Evolutionary conservation across 2,113 vertebrate species (phyloP), one percentile per base, ranked within the genome.

Genomic region (Lepidothrix coronata): DNA sequence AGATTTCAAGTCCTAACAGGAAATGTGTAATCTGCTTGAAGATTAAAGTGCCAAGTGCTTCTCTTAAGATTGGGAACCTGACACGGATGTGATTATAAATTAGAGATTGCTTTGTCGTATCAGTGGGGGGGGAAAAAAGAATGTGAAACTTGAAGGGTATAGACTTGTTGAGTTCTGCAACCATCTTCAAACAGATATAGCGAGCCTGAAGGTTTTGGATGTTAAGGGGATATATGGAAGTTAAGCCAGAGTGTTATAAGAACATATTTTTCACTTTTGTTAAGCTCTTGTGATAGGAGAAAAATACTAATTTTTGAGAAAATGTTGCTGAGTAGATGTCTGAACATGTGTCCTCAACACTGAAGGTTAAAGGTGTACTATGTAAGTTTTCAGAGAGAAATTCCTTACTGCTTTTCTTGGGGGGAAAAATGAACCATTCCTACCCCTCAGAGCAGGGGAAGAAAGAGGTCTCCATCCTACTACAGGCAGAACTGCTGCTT

Each of bases 21-120:
- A 96, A 92, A 91, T 35, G 61, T 96, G 96, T 94, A 95, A 96
- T 94, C 95, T 95, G 52, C 83, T 84, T 65, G 57, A 95, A 97
- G 92, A 94, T 94, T 90, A 65, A 96, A 94, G 93, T 87, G 91
- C 95, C 92, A 88, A 89, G 57, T 54, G 62, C 91, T 93, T 67
- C 91, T 81, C 76, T 94, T 87, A 72, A 92, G 88, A 87, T 87
- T 95, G 83, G 80, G 93, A 94, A 96, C 91, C 86, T 95, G 95
- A 96, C 95, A 86, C 8, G 20, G 85, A 75, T 84, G 76, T 93
- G 96, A 96, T 97, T 94, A 84, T 81, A 92, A 96, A 78, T 91
- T 96, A 86, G 91, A 89, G 83, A 93, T 82, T 95, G 74, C 93
- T 92, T 89, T 93, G 85, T 93, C 85, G 43, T 93, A 95, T 96